These are phyloP conservation scores for Archips xylosteana DNA, from an alignment of 2,888 invertebrate genomes.

Conservation along the genomic window DNA sequence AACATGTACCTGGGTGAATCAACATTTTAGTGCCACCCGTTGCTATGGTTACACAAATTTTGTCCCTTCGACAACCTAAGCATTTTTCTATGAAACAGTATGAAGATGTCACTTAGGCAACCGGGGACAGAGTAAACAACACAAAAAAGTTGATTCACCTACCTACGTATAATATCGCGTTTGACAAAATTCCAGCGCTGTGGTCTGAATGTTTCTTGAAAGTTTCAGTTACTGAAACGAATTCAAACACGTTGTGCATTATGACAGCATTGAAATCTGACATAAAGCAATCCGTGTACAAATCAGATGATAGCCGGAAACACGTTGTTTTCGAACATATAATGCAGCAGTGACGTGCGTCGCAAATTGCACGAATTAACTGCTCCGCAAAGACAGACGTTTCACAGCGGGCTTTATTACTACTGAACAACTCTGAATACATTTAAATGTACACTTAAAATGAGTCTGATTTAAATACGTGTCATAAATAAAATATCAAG, in stretches of 20 bases:
- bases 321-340: slow-evolving; percentile 31
- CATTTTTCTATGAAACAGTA: no score
- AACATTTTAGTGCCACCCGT: no score
- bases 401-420: background rate
- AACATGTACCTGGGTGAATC: no score
- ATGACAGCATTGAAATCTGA: background rate
- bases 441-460: background rate
- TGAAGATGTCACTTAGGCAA: no score
- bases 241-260: background rate
- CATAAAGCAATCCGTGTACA: background rate
- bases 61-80: no score
- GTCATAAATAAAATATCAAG: no score
- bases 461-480: no score
- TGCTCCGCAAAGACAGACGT: slow-evolving; percentile 3
- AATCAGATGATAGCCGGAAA: slow-evolving; percentile 30
- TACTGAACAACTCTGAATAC: background rate
- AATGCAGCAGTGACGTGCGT: slow-evolving; percentile 22
- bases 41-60: no score
- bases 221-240: background rate
- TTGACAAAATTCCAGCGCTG: no score
- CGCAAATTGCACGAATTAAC: slow-evolving; percentile 30
- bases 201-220: background rate
- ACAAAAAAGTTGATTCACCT: no score
- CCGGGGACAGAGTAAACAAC: no score
- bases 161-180: no score